A percentile compares a stretch with the other conserved stretches of the same genome.
Evolutionary conservation across 2,888 invertebrate genomes (phyloP).

Genomic region (Limnephilus lunatus): DNA sequence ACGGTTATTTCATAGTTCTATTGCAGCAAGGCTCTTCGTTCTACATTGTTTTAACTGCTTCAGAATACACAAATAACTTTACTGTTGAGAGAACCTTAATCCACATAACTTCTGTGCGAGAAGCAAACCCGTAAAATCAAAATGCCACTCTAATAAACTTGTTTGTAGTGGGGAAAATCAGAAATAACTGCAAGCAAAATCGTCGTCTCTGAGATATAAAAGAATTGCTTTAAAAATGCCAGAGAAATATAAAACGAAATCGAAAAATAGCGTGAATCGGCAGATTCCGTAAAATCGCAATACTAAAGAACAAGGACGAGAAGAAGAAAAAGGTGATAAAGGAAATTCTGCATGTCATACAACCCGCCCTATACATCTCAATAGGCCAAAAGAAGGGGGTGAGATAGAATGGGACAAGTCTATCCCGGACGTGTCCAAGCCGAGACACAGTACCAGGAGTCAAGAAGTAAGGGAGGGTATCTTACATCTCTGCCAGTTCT

Average conservation of each 20-base stretch:
- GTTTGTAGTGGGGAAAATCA: too few relatives aligned
- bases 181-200: neutral
- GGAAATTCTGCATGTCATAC: neutral
- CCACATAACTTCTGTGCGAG: too few relatives aligned
- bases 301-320: neutral
- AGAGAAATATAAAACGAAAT: neutral
- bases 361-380: neutral
- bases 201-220: neutral
- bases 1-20: too few relatives aligned
- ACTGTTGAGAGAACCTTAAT: too few relatives aligned
- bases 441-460: neutral
- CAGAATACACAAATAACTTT: too few relatives aligned
- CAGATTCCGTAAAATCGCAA: neutral
- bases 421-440: neutral
- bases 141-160: too few relatives aligned
- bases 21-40: too few relatives aligned
- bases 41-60: too few relatives aligned
- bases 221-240: too few relatives aligned
- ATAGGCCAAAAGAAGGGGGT: neutral
- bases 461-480: neutral
- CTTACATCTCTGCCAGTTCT: constrained; percentile 8
- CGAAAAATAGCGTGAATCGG: neutral
- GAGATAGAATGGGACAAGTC: neutral
- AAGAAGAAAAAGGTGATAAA: neutral
- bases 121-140: too few relatives aligned